Evolutionary conservation across 2,888 invertebrate species (phyloP).

Genomic region (Rosalia funebris): DNA sequence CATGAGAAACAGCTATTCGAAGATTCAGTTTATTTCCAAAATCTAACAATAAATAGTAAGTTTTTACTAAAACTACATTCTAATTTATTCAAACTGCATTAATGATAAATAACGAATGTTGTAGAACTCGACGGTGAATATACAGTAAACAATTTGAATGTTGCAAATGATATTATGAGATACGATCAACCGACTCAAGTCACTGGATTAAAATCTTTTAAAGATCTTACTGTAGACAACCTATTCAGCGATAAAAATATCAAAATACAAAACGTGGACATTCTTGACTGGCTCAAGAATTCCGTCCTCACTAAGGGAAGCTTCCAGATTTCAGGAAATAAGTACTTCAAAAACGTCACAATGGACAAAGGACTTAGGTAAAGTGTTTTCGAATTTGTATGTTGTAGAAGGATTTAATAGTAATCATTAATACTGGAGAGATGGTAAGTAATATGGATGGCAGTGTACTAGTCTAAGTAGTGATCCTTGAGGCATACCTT

Average conservation of each 20-base stretch:
- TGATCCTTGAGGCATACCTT: no score
- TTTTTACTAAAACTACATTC: no score
- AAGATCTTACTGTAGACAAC: constrained; percentile 58
- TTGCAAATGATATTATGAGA: constrained; percentile 66
- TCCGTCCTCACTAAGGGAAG: constrained; percentile 60
- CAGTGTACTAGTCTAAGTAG: no score
- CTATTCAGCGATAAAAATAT: constrained; percentile 55
- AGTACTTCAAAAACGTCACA: constrained; percentile 61
- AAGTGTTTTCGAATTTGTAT: background rate
- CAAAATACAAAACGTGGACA: constrained; percentile 63
- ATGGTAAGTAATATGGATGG: no score
- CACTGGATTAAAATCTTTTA: constrained; percentile 62
- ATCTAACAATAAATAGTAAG: constrained; percentile 48
- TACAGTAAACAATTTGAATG: constrained; percentile 66
- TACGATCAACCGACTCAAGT: constrained; percentile 62
- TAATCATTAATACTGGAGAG: no score
- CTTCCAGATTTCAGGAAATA: constrained; percentile 64
- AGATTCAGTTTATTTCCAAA: constrained; percentile 50
- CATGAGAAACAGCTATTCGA: constrained; percentile 64
- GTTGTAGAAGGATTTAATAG: no score
- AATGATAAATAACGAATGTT: constrained; percentile 32
- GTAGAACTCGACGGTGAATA: constrained; percentile 54
- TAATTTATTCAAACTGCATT: background rate
- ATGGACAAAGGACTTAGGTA: constrained; percentile 61
- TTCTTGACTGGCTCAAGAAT: constrained; percentile 64